phyloP scores from a whole-genome alignment of 2,888 invertebrate genomes.

The Pterostichus niger region DNA sequence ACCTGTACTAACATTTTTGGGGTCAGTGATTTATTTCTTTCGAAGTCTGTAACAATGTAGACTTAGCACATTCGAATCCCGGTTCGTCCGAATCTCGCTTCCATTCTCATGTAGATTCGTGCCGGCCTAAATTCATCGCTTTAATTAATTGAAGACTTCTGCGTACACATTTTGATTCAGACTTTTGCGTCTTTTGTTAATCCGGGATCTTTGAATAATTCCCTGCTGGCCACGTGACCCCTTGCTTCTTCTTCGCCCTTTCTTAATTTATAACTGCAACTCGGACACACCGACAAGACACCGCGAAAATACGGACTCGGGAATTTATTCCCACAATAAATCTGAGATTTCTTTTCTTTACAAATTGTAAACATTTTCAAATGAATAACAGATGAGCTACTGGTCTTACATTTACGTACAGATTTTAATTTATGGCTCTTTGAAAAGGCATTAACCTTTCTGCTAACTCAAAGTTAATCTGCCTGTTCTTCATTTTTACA shows the following conservation, averaged over 20 bases:
- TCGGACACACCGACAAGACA: slow-evolving; percentile 4
- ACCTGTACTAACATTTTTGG: too few species aligned
- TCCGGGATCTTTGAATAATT: slow-evolving; percentile 57
- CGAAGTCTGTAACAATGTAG: too few species aligned
- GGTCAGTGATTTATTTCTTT: too few species aligned
- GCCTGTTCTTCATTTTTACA: too few species aligned
- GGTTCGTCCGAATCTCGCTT: neutral
- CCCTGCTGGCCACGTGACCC: slow-evolving; percentile 12
- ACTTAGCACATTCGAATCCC: neutral
- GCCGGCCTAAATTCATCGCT: slow-evolving; percentile 53
- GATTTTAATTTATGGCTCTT: neutral
- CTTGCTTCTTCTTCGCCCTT: neutral
- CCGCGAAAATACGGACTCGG: neutral
- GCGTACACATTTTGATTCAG: slow-evolving; percentile 60
- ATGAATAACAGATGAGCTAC: too few species aligned
- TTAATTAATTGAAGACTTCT: slow-evolving; percentile 63
- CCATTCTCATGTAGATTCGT: slow-evolving; percentile 50
- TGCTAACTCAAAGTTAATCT: neutral
- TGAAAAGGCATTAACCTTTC: neutral
- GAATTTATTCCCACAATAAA: neutral
- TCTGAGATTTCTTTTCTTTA: too few species aligned
- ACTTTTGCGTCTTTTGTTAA: slow-evolving; percentile 58
- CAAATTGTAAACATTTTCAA: too few species aligned
- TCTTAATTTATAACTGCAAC: slow-evolving; percentile 15
- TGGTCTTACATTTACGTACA: too few species aligned